These are phyloP conservation scores for Hippasteria phrygiana DNA, from an alignment of 53 echinoderm and acorn worm genomes.

Conservation along the genomic window DNA sequence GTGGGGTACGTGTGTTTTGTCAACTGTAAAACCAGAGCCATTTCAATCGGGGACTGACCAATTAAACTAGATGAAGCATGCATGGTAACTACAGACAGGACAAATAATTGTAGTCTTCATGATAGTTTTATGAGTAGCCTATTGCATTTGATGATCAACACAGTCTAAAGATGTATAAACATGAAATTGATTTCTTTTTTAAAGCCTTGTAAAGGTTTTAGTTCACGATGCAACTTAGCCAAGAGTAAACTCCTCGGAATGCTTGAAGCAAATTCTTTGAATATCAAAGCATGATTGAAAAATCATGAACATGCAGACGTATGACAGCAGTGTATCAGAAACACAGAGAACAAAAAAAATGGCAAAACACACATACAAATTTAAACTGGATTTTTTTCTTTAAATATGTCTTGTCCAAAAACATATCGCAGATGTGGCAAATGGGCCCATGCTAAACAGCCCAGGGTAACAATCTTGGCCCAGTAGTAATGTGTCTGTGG, in stretches of 20 bases:
- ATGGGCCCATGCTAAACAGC: too few species aligned
- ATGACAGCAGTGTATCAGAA: not conserved
- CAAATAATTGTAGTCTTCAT: too few species aligned
- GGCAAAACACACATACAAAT: not conserved
- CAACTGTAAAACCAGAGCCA: conserved; percentile 18
- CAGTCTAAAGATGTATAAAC: too few species aligned
- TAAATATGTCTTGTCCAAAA: too few species aligned
- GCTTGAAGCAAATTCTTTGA: not conserved
- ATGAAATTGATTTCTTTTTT: too few species aligned
- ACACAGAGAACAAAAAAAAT: not conserved
- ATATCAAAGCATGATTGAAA: not conserved
- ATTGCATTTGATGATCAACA: not conserved
- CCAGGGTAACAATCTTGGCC: too few species aligned
- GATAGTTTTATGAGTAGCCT: not conserved
- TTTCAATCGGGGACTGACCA: not conserved
- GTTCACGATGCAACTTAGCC: not conserved
- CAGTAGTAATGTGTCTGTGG: too few species aligned
- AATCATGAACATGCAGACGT: not conserved
- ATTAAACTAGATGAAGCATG: not conserved
- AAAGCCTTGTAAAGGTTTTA: not conserved
- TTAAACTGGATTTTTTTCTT: too few species aligned
- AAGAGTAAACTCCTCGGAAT: not conserved
- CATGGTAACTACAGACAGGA: too few species aligned
- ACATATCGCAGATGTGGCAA: too few species aligned
- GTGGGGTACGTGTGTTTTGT: conserved; percentile 28